Percentiles rank a stretch among this genome's conserved stretches.
phyloP scores from a whole-genome alignment of 1,140 invertebrate genomes.

The Tenebrio molitor region DNA sequence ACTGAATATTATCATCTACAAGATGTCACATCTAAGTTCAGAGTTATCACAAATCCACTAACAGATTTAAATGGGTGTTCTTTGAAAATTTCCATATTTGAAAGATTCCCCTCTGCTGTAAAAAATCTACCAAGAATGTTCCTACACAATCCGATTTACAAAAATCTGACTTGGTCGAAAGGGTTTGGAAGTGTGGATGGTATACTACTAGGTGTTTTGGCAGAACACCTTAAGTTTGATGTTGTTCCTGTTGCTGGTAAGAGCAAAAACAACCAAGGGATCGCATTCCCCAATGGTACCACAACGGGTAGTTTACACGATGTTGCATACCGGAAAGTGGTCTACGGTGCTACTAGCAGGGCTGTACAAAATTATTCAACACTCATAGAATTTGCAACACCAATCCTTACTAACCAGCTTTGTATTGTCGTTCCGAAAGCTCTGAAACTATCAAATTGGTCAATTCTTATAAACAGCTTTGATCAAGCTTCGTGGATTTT shows the following conservation, averaged over 20 bases:
- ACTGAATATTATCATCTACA: not conserved
- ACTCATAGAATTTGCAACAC: not conserved
- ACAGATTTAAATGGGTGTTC: not conserved
- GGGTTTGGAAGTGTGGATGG: slow-evolving; percentile 58
- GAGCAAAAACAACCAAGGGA: slow-evolving; percentile 60
- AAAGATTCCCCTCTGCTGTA: not conserved
- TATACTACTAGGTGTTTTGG: slow-evolving; percentile 58
- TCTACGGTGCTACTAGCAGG: not conserved
- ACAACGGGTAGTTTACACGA: not conserved
- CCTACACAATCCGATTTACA: slow-evolving; percentile 5
- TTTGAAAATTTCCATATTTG: not conserved
- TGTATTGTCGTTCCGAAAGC: not conserved
- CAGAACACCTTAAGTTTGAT: slow-evolving; percentile 63
- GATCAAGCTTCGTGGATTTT: not conserved
- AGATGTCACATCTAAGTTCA: not conserved
- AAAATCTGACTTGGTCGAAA: slow-evolving; percentile 6
- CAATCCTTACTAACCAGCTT: not conserved
- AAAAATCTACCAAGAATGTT: not conserved
- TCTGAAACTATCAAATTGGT: not conserved
- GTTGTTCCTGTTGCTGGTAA: slow-evolving; percentile 48
- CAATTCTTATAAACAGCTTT: not conserved
- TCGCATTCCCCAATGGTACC: slow-evolving; percentile 54
- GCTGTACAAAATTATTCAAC: not conserved
- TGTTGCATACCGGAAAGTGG: not conserved
- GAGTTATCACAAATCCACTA: not conserved